Conservation (phyloP, 2,888 invertebrate species). For the Phorcus lineatus region DNA sequence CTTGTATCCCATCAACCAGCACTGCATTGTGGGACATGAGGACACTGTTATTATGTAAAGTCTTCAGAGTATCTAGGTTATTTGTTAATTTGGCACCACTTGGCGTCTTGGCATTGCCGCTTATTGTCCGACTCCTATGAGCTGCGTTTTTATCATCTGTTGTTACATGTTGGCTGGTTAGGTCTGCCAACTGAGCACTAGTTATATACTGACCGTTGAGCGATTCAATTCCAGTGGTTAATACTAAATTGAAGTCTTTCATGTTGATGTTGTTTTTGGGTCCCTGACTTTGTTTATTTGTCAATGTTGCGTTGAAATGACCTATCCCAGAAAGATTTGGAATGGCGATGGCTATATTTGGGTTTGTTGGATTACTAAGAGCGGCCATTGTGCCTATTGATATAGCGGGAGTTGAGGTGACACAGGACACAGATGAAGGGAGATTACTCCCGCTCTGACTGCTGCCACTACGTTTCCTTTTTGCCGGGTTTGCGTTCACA, state of each 20-base stretch:
- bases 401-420: slow-evolving; percentile 21
- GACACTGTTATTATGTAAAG: slow-evolving; percentile 46
- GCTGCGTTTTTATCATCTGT: slow-evolving; percentile 37
- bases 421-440: not conserved
- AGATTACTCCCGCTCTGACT: slow-evolving; percentile 35
- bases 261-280: slow-evolving; percentile 60
- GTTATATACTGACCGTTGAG: slow-evolving; percentile 68
- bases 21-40: slow-evolving; percentile 54
- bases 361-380: slow-evolving; percentile 43
- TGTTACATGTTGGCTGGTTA: slow-evolving; percentile 40
- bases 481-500: slow-evolving; percentile 39
- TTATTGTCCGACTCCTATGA: slow-evolving; percentile 37
- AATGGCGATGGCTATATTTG: slow-evolving; percentile 58
- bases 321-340: slow-evolving; percentile 56
- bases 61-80: slow-evolving; percentile 37
- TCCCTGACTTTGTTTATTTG: slow-evolving; percentile 45
- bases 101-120: slow-evolving; percentile 35
- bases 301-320: slow-evolving; percentile 55
- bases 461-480: slow-evolving; percentile 60
- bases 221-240: slow-evolving; percentile 58
- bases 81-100: slow-evolving; percentile 39
- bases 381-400: slow-evolving; percentile 39
- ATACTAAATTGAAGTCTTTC: slow-evolving; percentile 59
- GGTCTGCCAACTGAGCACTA: slow-evolving; percentile 53
- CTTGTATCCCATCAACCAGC: slow-evolving; percentile 60